Evolutionary conservation across 2,797 vertebrate species (phyloP).

Genomic region (Holocentrus rufus): DNA sequence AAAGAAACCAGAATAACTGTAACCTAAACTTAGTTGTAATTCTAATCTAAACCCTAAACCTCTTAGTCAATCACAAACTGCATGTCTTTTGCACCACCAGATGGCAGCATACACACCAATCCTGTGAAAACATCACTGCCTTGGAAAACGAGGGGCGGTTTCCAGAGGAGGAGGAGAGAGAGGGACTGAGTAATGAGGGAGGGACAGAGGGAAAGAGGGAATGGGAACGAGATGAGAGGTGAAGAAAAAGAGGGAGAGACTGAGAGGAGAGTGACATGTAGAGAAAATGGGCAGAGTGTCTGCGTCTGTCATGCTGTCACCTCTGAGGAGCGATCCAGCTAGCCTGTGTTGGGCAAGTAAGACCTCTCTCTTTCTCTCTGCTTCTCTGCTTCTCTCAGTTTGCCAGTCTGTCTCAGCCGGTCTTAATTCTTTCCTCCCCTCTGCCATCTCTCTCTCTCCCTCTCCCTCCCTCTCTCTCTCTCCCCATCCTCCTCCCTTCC

Average conservation of each 20-base stretch:
- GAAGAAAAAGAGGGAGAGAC: constrained; percentile 14
- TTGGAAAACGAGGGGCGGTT: constrained; percentile 41
- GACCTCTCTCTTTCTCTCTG: not conserved
- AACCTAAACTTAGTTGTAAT: too few relatives aligned
- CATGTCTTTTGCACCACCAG: constrained; percentile 10
- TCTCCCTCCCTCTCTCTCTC: not conserved
- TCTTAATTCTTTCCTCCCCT: not conserved
- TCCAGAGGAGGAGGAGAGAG: constrained; percentile 40
- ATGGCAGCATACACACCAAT: constrained; percentile 17
- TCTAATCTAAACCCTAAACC: too few relatives aligned
- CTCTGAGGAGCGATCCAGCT: constrained; percentile 17
- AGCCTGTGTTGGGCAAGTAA: constrained; percentile 26
- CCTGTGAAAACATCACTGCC: not conserved
- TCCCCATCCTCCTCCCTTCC: not conserved
- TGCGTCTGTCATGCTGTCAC: constrained; percentile 30
- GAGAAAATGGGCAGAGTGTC: constrained; percentile 40
- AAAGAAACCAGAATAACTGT: too few relatives aligned
- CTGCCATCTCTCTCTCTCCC: not conserved
- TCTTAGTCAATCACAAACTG: not conserved
- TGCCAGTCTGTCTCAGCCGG: not conserved
- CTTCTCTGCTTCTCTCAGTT: not conserved
- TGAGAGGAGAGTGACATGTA: constrained; percentile 25
- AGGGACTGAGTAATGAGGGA: not conserved
- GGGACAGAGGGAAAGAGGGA: not conserved
- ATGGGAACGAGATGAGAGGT: constrained; percentile 3